A percentile compares a stretch with the other conserved stretches of the same genome.
These are phyloP conservation scores for Harmothoe impar DNA, from an alignment of 2,888 invertebrate genomes.

Conservation along the genomic window DNA sequence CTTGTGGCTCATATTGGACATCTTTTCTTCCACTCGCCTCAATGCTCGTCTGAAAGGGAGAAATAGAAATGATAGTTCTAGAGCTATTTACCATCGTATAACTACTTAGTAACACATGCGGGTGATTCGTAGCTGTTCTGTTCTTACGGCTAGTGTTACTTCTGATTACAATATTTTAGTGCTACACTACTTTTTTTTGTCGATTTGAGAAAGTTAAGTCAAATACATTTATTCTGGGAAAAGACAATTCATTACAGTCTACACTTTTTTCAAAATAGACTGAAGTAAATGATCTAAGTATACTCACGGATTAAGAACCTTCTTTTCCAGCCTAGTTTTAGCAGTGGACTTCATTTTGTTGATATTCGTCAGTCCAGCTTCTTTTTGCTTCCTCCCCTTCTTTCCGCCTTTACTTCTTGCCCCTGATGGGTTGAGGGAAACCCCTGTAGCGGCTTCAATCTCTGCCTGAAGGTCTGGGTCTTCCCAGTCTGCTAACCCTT, in stretches of 20 bases:
- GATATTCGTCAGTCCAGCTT: constrained; percentile 84
- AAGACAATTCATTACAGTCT: no score
- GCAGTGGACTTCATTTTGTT: constrained; percentile 83
- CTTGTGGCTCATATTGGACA: constrained; percentile 84
- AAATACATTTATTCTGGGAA: no score
- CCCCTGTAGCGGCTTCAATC: constrained; percentile 85
- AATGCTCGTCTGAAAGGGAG: constrained; percentile 82
- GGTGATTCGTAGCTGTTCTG: no score
- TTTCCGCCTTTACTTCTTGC: constrained; percentile 73
- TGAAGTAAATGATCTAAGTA: not conserved
- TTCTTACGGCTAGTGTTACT: no score
- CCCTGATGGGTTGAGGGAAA: constrained; percentile 83
- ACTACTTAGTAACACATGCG: no score
- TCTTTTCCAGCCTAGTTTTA: constrained; percentile 84
- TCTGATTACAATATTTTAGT: no score
- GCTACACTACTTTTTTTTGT: no score
- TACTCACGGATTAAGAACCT: constrained; percentile 84
- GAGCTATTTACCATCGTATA: no score
- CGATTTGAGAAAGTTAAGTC: no score
- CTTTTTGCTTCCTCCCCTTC: constrained; percentile 76
- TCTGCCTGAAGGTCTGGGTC: constrained; percentile 85
- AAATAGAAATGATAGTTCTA: no score
- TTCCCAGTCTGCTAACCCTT: constrained; percentile 84
- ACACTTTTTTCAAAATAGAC: no score
- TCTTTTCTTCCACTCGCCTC: constrained; percentile 83